Evolutionary conservation across 2,888 invertebrate species (phyloP).

Genomic region (Patella ulyssiponensis): DNA sequence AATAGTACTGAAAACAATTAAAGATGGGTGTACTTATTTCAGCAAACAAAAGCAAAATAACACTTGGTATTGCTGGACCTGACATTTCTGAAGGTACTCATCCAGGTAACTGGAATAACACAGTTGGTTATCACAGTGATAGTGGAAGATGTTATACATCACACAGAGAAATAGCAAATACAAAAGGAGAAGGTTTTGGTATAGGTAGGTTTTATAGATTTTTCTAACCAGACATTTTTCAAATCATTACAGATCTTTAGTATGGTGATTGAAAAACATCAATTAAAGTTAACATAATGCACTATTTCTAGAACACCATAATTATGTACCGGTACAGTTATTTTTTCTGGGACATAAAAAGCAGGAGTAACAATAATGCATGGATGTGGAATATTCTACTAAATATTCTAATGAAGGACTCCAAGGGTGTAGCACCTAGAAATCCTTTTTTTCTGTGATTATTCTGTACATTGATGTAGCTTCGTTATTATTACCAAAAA

Average conservation of each 20-base stretch:
- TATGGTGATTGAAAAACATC: no score
- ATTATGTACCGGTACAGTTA: no score
- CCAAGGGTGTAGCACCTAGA: no score
- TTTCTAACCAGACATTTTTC: no score
- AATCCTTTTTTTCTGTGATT: no score
- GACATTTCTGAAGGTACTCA: slow-evolving; percentile 65
- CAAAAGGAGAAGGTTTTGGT: slow-evolving; percentile 60
- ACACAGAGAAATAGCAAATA: slow-evolving; percentile 60
- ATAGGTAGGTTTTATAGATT: slow-evolving; percentile 49
- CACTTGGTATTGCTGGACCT: slow-evolving; percentile 66
- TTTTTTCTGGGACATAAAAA: background rate
- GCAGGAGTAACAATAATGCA: background rate
- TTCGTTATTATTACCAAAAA: no score
- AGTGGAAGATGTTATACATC: slow-evolving; percentile 64
- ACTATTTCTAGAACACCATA: no score
- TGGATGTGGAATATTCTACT: background rate
- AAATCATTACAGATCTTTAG: no score
- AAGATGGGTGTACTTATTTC: slow-evolving; percentile 21
- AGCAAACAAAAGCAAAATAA: slow-evolving; percentile 61
- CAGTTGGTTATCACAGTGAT: slow-evolving; percentile 67
- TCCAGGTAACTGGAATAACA: slow-evolving; percentile 66
- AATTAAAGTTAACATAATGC: no score
- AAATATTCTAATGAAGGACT: background rate
- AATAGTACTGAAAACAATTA: background rate
- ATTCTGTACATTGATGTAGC: no score